These are phyloP conservation scores for Perognathus longimembris DNA, from an alignment of 2,113 vertebrate genomes.

Conservation along the genomic window DNA sequence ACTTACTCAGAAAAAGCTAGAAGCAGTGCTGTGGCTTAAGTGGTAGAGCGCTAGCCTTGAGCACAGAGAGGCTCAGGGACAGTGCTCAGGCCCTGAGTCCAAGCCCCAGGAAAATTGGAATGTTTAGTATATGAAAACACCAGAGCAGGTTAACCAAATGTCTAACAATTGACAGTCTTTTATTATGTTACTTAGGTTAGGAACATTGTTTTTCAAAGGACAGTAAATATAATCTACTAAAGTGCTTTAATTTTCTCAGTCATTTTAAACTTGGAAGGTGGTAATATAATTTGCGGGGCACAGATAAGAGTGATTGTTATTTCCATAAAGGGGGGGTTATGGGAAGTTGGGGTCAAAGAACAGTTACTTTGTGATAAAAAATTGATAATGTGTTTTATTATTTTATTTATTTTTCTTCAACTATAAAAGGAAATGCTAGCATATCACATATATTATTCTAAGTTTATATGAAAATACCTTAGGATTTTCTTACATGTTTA, in stretches of 20 bases:
- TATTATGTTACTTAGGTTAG: conserved; percentile 34
- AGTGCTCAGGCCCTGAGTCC: too few species aligned
- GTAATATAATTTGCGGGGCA: neutral
- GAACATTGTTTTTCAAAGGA: conserved; percentile 7
- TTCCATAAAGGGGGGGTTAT: neutral
- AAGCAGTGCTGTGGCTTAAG: too few species aligned
- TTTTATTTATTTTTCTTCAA: conserved; percentile 54
- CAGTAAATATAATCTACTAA: conserved; percentile 12
- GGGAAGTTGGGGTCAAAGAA: neutral
- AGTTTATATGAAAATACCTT: conserved; percentile 14
- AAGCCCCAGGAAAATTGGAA: neutral
- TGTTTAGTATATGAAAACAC: neutral
- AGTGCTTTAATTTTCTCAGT: conserved; percentile 43
- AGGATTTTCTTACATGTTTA: conserved; percentile 6
- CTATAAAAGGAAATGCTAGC: neutral
- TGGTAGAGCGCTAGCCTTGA: too few species aligned
- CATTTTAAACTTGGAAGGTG: neutral
- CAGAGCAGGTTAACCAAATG: neutral
- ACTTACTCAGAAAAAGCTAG: too few species aligned
- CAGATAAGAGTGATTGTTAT: neutral
- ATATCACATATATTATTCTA: neutral
- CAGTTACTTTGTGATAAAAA: conserved; percentile 20
- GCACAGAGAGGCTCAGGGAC: too few species aligned
- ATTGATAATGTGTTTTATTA: neutral
- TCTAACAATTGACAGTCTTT: conserved; percentile 14